A percentile compares a stretch with the other conserved stretches of the same genome.
These are phyloP conservation scores for Eretmocerus hayati DNA, from an alignment of 2,888 invertebrate species.

Conservation along the genomic window DNA sequence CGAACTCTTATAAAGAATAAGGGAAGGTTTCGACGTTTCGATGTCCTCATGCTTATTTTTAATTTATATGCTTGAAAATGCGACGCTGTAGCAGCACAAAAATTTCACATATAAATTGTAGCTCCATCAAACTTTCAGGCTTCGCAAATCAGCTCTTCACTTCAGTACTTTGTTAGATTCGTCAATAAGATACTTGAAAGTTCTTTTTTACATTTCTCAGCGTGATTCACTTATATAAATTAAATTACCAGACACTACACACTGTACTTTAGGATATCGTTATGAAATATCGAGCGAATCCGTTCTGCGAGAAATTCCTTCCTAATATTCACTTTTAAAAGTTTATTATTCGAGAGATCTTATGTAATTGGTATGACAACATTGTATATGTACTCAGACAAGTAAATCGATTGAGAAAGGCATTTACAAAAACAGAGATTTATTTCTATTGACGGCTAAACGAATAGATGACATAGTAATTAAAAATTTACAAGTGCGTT, in stretches of 20 bases:
- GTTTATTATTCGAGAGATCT: conserved; percentile 19
- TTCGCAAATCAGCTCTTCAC: conserved; percentile 30
- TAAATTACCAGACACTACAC: conserved; percentile 39
- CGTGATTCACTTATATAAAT: conserved; percentile 39
- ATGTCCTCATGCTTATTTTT: conserved; percentile 18
- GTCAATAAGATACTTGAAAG: conserved; percentile 22
- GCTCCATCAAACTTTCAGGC: conserved; percentile 27
- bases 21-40: conserved; percentile 21
- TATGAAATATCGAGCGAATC: conserved; percentile 35
- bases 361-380: conserved; percentile 18
- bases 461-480: conserved; percentile 18
- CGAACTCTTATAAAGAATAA: conserved; percentile 23
- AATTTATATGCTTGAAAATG: conserved; percentile 21
- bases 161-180: conserved; percentile 22
- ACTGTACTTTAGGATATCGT: conserved; percentile 34
- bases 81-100: conserved; percentile 16
- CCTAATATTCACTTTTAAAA: conserved; percentile 18
- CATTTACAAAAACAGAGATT: conserved; percentile 22
- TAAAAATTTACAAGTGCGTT: conserved; percentile 14
- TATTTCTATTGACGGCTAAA: conserved; percentile 24
- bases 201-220: conserved; percentile 28
- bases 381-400: conserved; percentile 18
- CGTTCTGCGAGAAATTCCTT: conserved; percentile 20
- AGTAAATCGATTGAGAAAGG: conserved; percentile 16
- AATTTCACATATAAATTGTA: conserved; percentile 21